Evolutionary conservation across 2,113 vertebrate species (phyloP).

Genomic region (Sturnira hondurensis): DNA sequence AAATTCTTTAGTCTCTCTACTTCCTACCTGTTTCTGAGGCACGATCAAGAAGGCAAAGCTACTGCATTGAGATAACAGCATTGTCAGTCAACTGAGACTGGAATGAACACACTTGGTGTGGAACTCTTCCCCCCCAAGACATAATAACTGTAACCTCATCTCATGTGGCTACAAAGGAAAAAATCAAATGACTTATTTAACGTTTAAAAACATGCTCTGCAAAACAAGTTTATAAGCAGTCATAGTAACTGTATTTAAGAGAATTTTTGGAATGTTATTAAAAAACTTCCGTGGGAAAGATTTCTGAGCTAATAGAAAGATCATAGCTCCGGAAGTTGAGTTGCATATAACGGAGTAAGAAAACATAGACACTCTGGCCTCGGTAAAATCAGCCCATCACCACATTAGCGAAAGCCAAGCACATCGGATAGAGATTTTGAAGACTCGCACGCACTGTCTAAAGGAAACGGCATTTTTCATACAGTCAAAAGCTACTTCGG

Average conservation of each 20-base stretch:
- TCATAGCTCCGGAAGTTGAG: conserved; percentile 17
- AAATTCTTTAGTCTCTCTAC: neutral
- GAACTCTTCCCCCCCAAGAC: neutral
- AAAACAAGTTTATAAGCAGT: conserved; percentile 67
- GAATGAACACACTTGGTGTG: neutral
- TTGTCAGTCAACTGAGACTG: rapidly evolving
- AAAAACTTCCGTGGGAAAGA: conserved; percentile 49
- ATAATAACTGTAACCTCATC: neutral
- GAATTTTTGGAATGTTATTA: conserved; percentile 58
- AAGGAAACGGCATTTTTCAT: conserved; percentile 6
- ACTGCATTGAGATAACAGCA: neutral
- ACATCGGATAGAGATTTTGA: neutral
- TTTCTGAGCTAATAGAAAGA: conserved; percentile 18
- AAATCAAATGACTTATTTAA: conserved; percentile 64
- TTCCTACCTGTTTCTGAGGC: neutral
- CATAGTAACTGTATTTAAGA: conserved; percentile 50
- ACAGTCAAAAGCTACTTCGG: conserved; percentile 25
- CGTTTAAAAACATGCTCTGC: conserved; percentile 32
- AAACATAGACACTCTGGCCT: neutral
- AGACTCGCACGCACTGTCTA: neutral
- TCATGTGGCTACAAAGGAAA: neutral
- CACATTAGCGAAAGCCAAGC: neutral
- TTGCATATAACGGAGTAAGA: neutral
- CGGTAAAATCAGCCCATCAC: neutral
- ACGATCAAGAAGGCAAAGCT: neutral